These are phyloP conservation scores for Zingel zingel DNA, from an alignment of 2,113 vertebrate species.

Conservation along the genomic window DNA sequence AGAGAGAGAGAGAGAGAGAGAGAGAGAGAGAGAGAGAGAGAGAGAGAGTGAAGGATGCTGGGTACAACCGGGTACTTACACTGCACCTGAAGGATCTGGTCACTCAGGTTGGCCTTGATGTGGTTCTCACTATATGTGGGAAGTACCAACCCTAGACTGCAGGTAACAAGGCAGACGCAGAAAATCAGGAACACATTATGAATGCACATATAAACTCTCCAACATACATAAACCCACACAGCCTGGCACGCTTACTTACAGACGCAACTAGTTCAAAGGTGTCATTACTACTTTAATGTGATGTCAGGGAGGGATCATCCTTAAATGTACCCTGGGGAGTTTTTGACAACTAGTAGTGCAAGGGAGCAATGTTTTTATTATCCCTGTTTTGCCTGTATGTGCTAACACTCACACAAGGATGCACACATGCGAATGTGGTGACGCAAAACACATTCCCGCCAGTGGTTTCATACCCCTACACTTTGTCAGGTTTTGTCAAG, in stretches of 20 bases:
- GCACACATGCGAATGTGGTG: no score
- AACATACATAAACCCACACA: neutral
- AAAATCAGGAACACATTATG: conserved; percentile 28
- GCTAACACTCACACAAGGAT: no score
- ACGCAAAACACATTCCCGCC: no score
- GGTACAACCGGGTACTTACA: conserved; percentile 91
- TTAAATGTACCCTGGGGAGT: neutral
- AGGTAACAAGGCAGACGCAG: conserved; percentile 47
- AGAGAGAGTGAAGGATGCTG: conserved; percentile 46
- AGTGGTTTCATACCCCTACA: neutral
- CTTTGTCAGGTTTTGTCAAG: no score
- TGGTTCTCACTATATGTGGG: conserved; percentile 97
- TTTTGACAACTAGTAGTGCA: neutral
- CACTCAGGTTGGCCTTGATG: conserved; percentile 98
- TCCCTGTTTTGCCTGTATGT: neutral
- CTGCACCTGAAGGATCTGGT: conserved; percentile 99
- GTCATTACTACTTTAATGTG: neutral
- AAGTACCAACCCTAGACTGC: conserved; percentile 96
- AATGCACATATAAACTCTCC: neutral
- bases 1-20: conserved; percentile 22
- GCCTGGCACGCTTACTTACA: neutral
- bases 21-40: conserved; percentile 53
- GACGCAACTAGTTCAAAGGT: neutral
- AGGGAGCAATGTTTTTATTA: neutral
- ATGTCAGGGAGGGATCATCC: neutral